These are phyloP conservation scores for Drosophila tani DNA, from an alignment of 1,140 invertebrate species.

Conservation along the genomic window DNA sequence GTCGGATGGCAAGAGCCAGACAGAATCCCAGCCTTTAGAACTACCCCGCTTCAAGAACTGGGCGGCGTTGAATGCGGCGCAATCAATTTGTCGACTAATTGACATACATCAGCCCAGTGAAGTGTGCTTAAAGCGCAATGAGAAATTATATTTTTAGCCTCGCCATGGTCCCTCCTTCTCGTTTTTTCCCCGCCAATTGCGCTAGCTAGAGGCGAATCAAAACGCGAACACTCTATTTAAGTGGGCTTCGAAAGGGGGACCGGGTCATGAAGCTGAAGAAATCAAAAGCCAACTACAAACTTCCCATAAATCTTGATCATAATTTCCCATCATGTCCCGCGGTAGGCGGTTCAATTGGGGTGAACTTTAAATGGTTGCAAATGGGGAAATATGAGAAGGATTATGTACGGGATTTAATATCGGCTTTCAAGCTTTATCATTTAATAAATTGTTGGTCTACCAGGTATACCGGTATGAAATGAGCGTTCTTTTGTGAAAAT, in stretches of 20 bases:
- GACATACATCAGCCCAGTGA: slow-evolving; percentile 68
- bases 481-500: too few species aligned
- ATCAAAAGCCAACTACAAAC: slow-evolving; percentile 38
- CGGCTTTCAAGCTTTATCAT: neutral
- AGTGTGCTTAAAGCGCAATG: slow-evolving; percentile 70
- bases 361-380: slow-evolving; percentile 16
- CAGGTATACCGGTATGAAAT: too few species aligned
- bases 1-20: slow-evolving; percentile 19
- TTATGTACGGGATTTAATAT: slow-evolving; percentile 8
- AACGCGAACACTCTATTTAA: slow-evolving; percentile 60
- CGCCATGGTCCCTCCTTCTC: slow-evolving; percentile 11
- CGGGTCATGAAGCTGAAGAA: slow-evolving; percentile 20
- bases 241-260: slow-evolving; percentile 22
- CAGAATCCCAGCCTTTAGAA: slow-evolving; percentile 12
- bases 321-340: slow-evolving; percentile 12
- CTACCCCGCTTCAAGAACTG: slow-evolving; percentile 34
- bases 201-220: slow-evolving; percentile 22
- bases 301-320: slow-evolving; percentile 39
- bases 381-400: neutral
- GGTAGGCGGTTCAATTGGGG: slow-evolving; percentile 19
- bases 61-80: slow-evolving; percentile 55
- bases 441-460: neutral
- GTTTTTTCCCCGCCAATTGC: slow-evolving; percentile 1
- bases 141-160: slow-evolving; percentile 67
- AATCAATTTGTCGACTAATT: slow-evolving; percentile 80